Evolutionary conservation across 2,888 invertebrate species (phyloP).

Genomic region (Prosapia bicincta): DNA sequence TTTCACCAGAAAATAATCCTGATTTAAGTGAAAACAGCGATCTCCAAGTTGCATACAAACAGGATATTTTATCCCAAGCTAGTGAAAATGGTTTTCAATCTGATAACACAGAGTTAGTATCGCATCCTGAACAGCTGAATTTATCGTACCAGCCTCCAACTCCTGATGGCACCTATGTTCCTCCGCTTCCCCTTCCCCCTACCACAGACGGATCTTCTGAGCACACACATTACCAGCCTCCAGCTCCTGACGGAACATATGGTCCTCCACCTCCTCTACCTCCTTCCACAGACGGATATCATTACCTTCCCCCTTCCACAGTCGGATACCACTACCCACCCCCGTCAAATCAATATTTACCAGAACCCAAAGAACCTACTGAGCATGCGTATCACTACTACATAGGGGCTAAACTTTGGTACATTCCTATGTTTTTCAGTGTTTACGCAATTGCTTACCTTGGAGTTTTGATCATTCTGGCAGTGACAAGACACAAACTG

Average conservation of each 20-base stretch:
- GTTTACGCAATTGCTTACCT: slow-evolving; percentile 65
- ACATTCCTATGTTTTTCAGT: slow-evolving; percentile 71
- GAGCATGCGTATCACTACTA: slow-evolving; percentile 71
- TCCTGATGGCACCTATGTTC: no score
- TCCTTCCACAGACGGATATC: slow-evolving; percentile 8
- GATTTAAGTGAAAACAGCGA: no score
- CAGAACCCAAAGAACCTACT: slow-evolving; percentile 38
- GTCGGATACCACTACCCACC: neutral
- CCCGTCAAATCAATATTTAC: slow-evolving; percentile 16
- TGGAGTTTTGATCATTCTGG: slow-evolving; percentile 66
- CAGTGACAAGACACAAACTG: slow-evolving; percentile 69
- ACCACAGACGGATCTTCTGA: no score
- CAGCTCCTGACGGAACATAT: neutral
- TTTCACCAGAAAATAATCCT: no score
- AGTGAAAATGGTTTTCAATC: neutral
- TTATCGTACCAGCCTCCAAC: no score
- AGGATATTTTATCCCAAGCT: neutral
- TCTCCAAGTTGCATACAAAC: neutral
- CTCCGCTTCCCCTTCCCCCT: no score
- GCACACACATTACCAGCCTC: neutral
- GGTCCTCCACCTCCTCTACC: slow-evolving; percentile 25
- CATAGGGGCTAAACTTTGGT: slow-evolving; percentile 70
- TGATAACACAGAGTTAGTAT: neutral
- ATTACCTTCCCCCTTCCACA: slow-evolving; percentile 14
- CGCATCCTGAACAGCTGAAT: no score